These are phyloP conservation scores for Trachymyrmex septentrionalis DNA, from an alignment of 1,140 invertebrate species.

Conservation along the genomic window DNA sequence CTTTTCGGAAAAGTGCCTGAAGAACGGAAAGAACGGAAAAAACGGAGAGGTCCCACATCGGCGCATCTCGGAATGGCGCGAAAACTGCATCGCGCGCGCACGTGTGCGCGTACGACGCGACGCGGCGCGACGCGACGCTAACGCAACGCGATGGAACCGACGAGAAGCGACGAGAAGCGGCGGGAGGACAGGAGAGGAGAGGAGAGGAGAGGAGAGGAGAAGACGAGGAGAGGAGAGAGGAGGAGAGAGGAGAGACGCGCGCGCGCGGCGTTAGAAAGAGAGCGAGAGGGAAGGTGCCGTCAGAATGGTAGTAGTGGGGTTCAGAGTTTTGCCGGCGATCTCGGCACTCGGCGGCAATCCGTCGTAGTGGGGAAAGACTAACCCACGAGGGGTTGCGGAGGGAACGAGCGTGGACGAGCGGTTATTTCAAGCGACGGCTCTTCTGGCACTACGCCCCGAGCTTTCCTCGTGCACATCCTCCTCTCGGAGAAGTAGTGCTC, in stretches of 20 bases:
- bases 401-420: conserved; percentile 82
- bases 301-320: conserved; percentile 47
- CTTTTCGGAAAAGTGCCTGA: not conserved
- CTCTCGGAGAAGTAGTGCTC: conserved; percentile 66
- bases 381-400: conserved; percentile 72
- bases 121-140: not conserved
- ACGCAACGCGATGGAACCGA: not conserved
- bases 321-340: conserved; percentile 61
- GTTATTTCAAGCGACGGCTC: conserved; percentile 86
- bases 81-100: conserved; percentile 51
- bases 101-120: conserved; percentile 43
- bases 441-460: conserved; percentile 85
- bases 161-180: not conserved
- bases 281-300: conserved; percentile 33
- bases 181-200: not conserved
- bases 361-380: conserved; percentile 66
- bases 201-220: not conserved
- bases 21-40: not conserved
- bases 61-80: conserved; percentile 58
- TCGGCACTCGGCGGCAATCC: conserved; percentile 37
- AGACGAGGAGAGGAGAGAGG: no score
- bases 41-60: not conserved
- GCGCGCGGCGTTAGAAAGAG: conserved; percentile 5
- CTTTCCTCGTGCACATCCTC: conserved; percentile 83
- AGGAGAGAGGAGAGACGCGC: not conserved